Evolutionary conservation across 2,113 vertebrate genomes (phyloP), one percentile per base, ranked within the genome.

Genomic region (Guaruba guarouba): DNA sequence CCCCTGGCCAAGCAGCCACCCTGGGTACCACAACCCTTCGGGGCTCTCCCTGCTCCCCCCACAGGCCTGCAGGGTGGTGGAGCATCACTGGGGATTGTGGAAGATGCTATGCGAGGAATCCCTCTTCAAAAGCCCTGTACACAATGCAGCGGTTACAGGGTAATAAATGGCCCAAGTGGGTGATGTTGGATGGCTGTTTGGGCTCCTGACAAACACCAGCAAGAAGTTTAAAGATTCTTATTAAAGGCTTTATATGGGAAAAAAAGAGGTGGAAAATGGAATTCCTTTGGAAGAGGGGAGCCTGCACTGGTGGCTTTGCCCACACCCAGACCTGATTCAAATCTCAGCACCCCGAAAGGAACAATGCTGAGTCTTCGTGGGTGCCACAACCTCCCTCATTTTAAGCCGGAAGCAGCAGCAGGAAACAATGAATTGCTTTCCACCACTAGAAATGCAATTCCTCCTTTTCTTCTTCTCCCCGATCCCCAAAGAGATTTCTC

Each of bases 211-310:
- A 66, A 66, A 51, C 62, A 12, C 92, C 70, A 29, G 80, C 49
- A 90, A 62, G 70, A 86, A 85, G 62, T 51, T 91, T 29, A 52
- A 85, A 95, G 93, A 94, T 54, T 33, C 67, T 37, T 52, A 54
- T 86, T 68, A 54, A 82, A 75, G n/a, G 2, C 54, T 87, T 85
- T 82, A 46, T 62, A 44, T 52, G 67, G 71, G 17, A 16, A 75
- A 59, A 78, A 75, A 77, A 55, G 2, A 57, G 27, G 44, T 0
- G 1, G 66, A 71, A 93, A 78, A 43, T 37, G 3, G 24, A 66
- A 93, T 90, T 66, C 62, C 28, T 82, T 25, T 27, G 59, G 59
- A 62, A 71, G 63, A 41, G 17, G 13, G 11, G 33, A 59, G 39
- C 35, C 27, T 9, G n/a, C 1, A 31, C 27, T 2, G 2, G 19